These are phyloP conservation scores for Ammodytes dubius DNA, from an alignment of 2,113 vertebrate species.

Conservation along the genomic window DNA sequence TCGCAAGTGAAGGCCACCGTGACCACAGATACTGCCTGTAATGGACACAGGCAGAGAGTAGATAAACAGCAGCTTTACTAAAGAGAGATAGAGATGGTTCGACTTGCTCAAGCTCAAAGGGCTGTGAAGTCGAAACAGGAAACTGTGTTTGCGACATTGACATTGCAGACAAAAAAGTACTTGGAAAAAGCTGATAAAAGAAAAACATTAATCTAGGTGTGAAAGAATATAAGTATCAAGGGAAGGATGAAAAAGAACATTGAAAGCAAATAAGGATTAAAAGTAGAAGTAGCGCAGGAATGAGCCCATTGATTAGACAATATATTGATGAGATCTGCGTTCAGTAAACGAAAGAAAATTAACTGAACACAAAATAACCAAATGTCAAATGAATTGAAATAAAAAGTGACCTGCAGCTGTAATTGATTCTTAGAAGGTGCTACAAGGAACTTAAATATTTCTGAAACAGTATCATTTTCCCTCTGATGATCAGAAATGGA, in stretches of 20 bases:
- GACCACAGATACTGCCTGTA: neutral
- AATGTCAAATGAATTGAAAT: neutral
- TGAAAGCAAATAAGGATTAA: neutral
- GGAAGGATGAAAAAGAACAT: neutral
- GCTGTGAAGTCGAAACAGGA: neutral
- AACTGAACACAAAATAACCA: neutral
- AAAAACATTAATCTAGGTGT: neutral
- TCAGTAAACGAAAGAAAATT: neutral
- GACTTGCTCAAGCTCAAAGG: slow-evolving; percentile 6
- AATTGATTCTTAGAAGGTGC: neutral
- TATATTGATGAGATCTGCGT: neutral
- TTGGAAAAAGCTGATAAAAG: neutral
- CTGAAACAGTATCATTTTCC: no score
- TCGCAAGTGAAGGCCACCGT: slow-evolving; percentile 19
- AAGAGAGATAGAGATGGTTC: neutral
- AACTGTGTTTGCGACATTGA: neutral
- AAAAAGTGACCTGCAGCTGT: slow-evolving; percentile 2
- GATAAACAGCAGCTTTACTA: slow-evolving; percentile 10
- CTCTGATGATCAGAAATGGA: no score
- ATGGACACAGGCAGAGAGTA: neutral
- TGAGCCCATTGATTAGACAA: neutral
- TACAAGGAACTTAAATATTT: no score
- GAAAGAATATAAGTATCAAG: neutral
- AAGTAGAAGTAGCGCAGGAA: neutral
- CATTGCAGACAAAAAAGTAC: neutral